Conservation (phyloP, 2,113 vertebrate genomes). For the Hiodon alosoides region DNA sequence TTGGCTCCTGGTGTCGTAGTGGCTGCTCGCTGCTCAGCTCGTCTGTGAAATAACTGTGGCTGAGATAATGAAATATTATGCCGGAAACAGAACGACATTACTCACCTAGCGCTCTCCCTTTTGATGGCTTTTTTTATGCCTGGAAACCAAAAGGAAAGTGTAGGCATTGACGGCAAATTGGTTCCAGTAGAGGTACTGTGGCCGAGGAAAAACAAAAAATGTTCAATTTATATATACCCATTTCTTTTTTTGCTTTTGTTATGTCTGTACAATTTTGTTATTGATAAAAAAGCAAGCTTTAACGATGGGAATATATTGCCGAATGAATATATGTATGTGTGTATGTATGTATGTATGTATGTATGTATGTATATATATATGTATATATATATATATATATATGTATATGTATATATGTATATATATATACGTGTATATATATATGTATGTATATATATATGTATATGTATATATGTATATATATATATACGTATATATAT, state of each 20-base stretch:
- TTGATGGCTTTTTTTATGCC: not conserved
- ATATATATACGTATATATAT: no score
- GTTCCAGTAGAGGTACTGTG: no score
- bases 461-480: no score
- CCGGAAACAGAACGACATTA: conserved; percentile 32
- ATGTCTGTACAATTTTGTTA: not conserved
- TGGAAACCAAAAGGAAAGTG: not conserved
- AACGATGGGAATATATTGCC: no score
- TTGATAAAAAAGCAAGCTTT: not conserved
- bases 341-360: no score
- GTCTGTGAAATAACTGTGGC: conserved; percentile 34
- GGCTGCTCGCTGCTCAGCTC: conserved; percentile 54
- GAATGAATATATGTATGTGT: no score
- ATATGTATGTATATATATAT: no score
- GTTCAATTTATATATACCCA: not conserved
- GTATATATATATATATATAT: no score
- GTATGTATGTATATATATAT: no score
- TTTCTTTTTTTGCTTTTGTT: not conserved
- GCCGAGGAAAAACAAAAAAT: no score
- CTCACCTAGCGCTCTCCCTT: conserved; percentile 28
- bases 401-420: no score
- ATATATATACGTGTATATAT: no score
- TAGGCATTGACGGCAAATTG: not conserved
- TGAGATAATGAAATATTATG: not conserved
- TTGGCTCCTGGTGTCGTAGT: not conserved